Evolutionary conservation across 2,113 vertebrate species (phyloP).

Genomic region (Cyanoramphus novaezelandiae): DNA sequence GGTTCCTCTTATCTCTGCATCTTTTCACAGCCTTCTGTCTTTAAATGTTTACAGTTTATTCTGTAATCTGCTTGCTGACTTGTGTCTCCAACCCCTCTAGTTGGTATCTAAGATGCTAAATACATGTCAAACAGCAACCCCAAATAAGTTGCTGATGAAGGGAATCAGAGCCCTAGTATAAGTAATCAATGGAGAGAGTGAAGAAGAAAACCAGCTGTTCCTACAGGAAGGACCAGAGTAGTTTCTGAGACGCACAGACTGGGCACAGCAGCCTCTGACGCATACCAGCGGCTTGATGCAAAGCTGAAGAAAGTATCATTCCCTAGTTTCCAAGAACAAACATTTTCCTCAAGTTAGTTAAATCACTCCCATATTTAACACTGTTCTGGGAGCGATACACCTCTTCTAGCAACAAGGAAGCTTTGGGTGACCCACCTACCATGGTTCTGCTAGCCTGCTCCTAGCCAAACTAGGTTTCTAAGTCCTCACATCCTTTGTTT

Average conservation of each 20-base stretch:
- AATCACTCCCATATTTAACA: background rate
- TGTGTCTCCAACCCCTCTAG: background rate
- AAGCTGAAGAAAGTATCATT: conserved; percentile 38
- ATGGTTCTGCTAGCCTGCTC: background rate
- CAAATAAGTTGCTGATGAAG: conserved; percentile 17
- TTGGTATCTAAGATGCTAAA: background rate
- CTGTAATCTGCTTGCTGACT: background rate
- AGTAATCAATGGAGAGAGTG: conserved; percentile 4
- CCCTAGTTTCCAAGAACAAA: conserved; percentile 17
- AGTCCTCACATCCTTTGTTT: background rate
- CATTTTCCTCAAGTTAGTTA: background rate
- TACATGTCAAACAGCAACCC: conserved; percentile 20
- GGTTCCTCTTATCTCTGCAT: background rate
- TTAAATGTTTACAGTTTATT: background rate
- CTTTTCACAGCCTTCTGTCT: background rate
- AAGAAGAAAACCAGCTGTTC: conserved; percentile 54
- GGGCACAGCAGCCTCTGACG: conserved; percentile 24
- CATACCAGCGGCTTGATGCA: conserved; percentile 35
- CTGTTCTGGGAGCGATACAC: background rate
- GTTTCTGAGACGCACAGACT: background rate
- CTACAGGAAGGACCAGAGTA: conserved; percentile 15
- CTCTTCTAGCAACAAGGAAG: background rate
- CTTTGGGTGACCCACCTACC: background rate
- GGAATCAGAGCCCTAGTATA: background rate
- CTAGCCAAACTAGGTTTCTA: background rate